Conservation (phyloP, 2,797 vertebrate genomes). For the Myripristis jacobus region DNA sequence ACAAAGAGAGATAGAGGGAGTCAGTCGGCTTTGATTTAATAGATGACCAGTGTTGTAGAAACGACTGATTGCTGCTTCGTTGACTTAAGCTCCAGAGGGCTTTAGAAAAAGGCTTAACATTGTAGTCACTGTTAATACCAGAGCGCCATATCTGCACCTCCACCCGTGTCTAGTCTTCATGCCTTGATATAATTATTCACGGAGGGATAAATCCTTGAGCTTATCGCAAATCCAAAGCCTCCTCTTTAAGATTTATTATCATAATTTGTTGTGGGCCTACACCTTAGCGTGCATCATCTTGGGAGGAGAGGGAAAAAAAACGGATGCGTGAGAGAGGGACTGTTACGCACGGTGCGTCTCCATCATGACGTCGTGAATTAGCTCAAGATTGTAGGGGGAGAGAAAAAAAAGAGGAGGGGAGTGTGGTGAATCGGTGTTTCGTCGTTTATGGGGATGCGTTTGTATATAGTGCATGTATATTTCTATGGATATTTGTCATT, state of each 20-base stretch:
- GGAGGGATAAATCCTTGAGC: constrained; percentile 32
- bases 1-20: not conserved
- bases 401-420: constrained; percentile 68
- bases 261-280: constrained; percentile 41
- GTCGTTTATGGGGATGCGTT: constrained; percentile 70
- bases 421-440: constrained; percentile 71
- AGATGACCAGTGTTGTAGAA: constrained; percentile 56
- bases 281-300: constrained; percentile 38
- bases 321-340: constrained; percentile 54
- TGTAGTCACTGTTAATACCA: constrained; percentile 49
- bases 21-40: constrained; percentile 20
- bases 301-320: not conserved
- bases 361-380: constrained; percentile 83
- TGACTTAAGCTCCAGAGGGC: constrained; percentile 57
- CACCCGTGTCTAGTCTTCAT: constrained; percentile 40
- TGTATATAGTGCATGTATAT: constrained; percentile 74
- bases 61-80: constrained; percentile 46
- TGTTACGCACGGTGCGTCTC: constrained; percentile 79
- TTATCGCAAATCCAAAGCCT: constrained; percentile 45
- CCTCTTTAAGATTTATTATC: constrained; percentile 36
- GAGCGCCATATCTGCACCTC: constrained; percentile 57
- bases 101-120: constrained; percentile 56
- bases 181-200: constrained; percentile 44
- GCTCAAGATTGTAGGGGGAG: constrained; percentile 76
- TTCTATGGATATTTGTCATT: constrained; percentile 58